Evolutionary conservation across 2,888 invertebrate species (phyloP).

Genomic region (Drosophila mulleri): DNA sequence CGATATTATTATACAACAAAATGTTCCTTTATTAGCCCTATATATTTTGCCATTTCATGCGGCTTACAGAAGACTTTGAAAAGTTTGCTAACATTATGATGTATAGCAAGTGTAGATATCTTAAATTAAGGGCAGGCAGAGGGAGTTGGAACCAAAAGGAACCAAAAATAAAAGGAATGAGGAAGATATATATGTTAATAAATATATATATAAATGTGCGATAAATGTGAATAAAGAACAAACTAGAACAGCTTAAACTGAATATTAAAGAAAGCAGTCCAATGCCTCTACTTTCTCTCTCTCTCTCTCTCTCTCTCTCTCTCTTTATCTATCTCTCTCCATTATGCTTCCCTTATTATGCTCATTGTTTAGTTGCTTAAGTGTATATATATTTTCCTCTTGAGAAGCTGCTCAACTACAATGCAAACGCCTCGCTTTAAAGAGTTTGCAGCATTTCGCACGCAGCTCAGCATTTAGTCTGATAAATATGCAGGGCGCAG

Average conservation of each 20-base stretch:
- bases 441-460: background rate
- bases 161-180: too few species aligned
- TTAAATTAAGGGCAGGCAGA: background rate
- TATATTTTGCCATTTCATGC: background rate
- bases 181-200: too few species aligned
- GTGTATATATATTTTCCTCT: background rate
- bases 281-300: too few species aligned
- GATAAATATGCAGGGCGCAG: background rate
- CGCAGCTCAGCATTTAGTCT: background rate
- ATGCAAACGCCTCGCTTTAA: background rate
- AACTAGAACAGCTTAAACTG: background rate
- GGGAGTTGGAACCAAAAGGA: background rate
- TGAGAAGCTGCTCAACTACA: background rate
- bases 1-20: conserved; percentile 1
- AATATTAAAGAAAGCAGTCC: background rate
- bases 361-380: background rate
- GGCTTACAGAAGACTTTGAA: background rate
- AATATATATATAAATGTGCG: too few species aligned
- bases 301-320: too few species aligned
- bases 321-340: too few species aligned
- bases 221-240: background rate
- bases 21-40: background rate
- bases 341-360: background rate
- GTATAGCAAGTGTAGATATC: background rate
- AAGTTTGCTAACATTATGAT: background rate